Evolutionary conservation across 1,140 invertebrate species (phyloP).

Genomic region (Parasteatoda tepidariorum): DNA sequence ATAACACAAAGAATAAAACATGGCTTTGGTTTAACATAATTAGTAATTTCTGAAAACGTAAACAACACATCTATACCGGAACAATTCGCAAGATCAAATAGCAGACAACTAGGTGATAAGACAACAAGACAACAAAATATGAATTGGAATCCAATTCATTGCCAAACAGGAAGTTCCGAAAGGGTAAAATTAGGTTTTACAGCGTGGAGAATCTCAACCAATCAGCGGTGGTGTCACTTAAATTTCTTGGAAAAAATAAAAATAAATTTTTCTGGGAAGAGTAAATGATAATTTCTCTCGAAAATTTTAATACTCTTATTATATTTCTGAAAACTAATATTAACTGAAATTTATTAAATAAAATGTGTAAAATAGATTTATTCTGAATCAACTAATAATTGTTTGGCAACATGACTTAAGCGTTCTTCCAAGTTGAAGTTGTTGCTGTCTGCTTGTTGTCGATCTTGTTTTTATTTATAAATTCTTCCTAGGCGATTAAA

Average conservation of each 20-base stretch:
- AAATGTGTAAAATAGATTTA: too few species aligned
- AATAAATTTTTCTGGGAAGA: not conserved
- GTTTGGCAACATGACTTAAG: too few species aligned
- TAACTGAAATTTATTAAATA: too few species aligned
- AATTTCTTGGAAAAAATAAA: not conserved
- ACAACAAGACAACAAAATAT: conserved; percentile 25
- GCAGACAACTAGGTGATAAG: not conserved
- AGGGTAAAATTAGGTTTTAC: conserved; percentile 43
- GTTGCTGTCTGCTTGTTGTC: too few species aligned
- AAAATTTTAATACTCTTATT: too few species aligned
- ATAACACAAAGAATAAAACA: too few species aligned
- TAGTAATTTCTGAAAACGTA: not conserved
- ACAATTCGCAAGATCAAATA: not conserved
- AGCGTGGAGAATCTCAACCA: conserved; percentile 22
- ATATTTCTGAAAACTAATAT: too few species aligned
- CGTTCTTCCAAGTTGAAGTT: too few species aligned
- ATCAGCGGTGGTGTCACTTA: not conserved
- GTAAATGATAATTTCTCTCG: too few species aligned
- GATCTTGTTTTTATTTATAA: too few species aligned
- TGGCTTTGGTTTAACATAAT: not conserved
- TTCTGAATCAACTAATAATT: too few species aligned
- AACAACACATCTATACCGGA: not conserved
- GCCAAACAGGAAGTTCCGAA: conserved; percentile 46
- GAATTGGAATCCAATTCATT: conserved; percentile 50
- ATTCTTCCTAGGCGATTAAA: too few species aligned